phyloP scores from a whole-genome alignment of 2,113 vertebrate species.

The Bettongia penicillata region DNA sequence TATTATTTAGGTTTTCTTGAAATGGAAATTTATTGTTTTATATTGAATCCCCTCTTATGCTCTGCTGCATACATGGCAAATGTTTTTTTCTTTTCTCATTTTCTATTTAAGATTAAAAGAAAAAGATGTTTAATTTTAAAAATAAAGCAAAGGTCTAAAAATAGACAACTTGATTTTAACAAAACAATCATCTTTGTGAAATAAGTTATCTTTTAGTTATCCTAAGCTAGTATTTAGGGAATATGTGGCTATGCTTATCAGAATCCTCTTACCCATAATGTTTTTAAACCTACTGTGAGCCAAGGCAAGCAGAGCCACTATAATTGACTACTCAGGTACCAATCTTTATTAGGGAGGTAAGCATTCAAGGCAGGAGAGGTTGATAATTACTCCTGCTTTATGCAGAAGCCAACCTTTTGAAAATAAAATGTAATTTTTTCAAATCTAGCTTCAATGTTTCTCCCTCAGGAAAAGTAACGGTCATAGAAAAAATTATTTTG shows the following conservation, averaged over 20 bases:
- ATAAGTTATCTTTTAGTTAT: constrained; percentile 19
- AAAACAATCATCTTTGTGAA: constrained; percentile 24
- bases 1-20: no score
- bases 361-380: not conserved
- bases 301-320: not conserved
- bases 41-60: no score
- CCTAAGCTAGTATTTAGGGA: not conserved
- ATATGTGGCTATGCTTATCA: not conserved
- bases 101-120: no score
- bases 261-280: not conserved
- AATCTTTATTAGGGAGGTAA: constrained; percentile 42
- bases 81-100: no score
- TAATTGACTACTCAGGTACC: constrained; percentile 9
- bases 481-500: constrained; percentile 7
- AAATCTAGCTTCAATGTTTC: constrained; percentile 36
- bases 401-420: constrained; percentile 16
- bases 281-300: constrained; percentile 3
- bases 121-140: not conserved
- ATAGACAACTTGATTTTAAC: not conserved
- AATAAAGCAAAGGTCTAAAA: not conserved
- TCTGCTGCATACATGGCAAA: no score
- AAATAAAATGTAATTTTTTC: constrained; percentile 20
- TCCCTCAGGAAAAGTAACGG: constrained; percentile 38
- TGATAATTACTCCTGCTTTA: not conserved
- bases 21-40: no score